Evolutionary conservation across 2,113 vertebrate species (phyloP).

Genomic region (Oxyruncus cristatus): DNA sequence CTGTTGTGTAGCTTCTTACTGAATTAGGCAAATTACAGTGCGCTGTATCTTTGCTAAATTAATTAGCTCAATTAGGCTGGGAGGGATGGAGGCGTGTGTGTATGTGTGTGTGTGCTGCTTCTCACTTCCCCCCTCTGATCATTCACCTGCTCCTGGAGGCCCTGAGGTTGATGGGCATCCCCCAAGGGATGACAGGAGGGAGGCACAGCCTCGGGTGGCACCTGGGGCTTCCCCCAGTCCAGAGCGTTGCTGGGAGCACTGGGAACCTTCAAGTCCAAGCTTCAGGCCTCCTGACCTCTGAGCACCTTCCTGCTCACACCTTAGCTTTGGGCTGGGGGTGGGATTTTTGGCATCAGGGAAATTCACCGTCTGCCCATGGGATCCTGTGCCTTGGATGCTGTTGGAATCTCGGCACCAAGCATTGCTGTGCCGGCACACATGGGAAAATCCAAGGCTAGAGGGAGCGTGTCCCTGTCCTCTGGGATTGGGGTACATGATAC

Average conservation of each 20-base stretch:
- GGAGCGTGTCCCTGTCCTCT: background rate
- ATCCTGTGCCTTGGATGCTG: background rate
- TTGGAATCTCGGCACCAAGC: rapidly evolving
- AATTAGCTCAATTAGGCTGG: conserved; percentile 44
- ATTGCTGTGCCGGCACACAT: rapidly evolving
- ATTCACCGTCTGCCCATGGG: rapidly evolving
- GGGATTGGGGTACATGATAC: background rate
- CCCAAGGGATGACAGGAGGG: background rate
- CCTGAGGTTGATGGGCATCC: background rate
- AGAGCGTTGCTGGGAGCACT: rapidly evolving
- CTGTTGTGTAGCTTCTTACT: background rate
- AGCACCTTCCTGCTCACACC: background rate
- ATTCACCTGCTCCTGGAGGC: background rate
- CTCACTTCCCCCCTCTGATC: background rate
- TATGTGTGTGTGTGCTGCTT: background rate
- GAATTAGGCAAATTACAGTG: conserved; percentile 29
- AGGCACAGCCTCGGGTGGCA: background rate
- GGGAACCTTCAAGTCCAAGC: background rate
- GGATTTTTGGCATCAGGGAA: background rate
- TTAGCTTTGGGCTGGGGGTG: background rate
- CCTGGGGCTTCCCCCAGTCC: background rate
- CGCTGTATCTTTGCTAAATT: conserved; percentile 30
- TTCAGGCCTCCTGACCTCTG: background rate
- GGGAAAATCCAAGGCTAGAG: background rate
- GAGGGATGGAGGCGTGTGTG: background rate